Conservation (phyloP, 2,797 vertebrate species). For the Vespertilio murinus region DNA sequence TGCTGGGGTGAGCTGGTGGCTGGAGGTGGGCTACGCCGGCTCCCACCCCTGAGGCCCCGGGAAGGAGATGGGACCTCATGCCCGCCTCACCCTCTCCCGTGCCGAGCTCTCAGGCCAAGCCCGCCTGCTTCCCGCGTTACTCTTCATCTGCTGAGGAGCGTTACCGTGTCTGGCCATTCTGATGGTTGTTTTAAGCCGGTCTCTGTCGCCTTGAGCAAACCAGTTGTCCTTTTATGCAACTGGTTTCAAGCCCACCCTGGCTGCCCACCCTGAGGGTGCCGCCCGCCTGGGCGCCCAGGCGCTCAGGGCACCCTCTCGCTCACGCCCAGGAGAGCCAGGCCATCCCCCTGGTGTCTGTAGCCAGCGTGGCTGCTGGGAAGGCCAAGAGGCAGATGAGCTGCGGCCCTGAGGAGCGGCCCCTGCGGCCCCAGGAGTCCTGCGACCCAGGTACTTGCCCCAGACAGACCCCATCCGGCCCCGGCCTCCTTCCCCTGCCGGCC, state of each 20-base stretch:
- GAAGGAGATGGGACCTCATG: background rate
- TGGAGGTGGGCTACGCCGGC: background rate
- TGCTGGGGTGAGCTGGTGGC: background rate
- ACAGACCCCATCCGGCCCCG: too few relatives aligned
- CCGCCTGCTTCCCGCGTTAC: background rate
- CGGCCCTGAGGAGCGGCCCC: conserved; percentile 83
- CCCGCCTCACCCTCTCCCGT: too few relatives aligned
- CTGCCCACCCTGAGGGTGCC: too few relatives aligned
- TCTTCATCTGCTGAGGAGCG: background rate
- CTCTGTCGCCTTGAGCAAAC: background rate
- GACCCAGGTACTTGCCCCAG: conserved; percentile 83
- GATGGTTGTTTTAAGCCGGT: background rate
- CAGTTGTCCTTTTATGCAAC: background rate
- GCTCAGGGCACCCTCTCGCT: too few relatives aligned
- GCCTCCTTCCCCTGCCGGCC: too few relatives aligned
- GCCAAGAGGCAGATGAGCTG: conserved; percentile 82
- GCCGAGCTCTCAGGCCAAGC: background rate
- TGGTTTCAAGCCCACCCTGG: accelerated
- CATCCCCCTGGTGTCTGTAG: conserved; percentile 89
- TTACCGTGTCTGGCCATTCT: background rate
- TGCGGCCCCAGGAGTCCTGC: conserved; percentile 75
- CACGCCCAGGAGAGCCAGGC: conserved; percentile 90
- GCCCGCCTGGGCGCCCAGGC: accelerated
- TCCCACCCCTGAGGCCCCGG: too few relatives aligned
- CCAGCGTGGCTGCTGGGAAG: conserved; percentile 85